These are phyloP conservation scores for Porites evermanni DNA, from an alignment of 92 coral and sea anemone species.

Conservation along the genomic window DNA sequence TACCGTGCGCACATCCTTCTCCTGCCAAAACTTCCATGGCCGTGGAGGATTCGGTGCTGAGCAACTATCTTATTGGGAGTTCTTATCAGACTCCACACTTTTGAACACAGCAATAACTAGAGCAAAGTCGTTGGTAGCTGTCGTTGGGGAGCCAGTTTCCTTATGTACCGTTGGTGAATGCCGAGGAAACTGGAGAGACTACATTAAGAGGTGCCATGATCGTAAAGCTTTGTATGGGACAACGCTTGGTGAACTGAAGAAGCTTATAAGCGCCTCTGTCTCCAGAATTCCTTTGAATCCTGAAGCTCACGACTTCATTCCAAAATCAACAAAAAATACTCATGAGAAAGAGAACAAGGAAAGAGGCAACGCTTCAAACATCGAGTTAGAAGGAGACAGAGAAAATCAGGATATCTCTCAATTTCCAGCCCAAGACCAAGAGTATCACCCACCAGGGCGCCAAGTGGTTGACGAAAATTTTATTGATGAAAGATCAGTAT, in stretches of 20 bases:
- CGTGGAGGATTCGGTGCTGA: not conserved
- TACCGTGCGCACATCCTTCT: conserved; percentile 74
- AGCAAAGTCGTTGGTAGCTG: conserved; percentile 80
- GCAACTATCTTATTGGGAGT: conserved; percentile 32
- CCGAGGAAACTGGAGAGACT: conserved; percentile 70
- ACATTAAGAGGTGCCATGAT: conserved; percentile 55
- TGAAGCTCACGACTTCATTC: conserved; percentile 33
- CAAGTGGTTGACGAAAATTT: no score
- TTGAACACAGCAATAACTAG: conserved; percentile 83
- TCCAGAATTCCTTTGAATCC: conserved; percentile 24
- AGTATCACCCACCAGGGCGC: not conserved
- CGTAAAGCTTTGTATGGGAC: conserved; percentile 51
- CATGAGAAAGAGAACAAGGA: not conserved
- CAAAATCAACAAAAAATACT: not conserved
- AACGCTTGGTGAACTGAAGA: conserved; percentile 35
- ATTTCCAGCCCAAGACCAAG: not conserved
- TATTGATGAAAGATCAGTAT: not conserved
- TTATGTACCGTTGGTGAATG: conserved; percentile 74
- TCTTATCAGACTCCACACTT: conserved; percentile 65
- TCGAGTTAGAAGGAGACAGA: not conserved
- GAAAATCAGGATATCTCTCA: not conserved
- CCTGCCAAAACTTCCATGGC: conserved; percentile 40
- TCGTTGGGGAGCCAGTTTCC: conserved; percentile 78
- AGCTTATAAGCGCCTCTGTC: conserved; percentile 28
- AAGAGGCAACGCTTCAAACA: not conserved